These are phyloP conservation scores for Mycetomoellerius zeteki DNA, from an alignment of 1,140 invertebrate genomes.

Conservation along the genomic window DNA sequence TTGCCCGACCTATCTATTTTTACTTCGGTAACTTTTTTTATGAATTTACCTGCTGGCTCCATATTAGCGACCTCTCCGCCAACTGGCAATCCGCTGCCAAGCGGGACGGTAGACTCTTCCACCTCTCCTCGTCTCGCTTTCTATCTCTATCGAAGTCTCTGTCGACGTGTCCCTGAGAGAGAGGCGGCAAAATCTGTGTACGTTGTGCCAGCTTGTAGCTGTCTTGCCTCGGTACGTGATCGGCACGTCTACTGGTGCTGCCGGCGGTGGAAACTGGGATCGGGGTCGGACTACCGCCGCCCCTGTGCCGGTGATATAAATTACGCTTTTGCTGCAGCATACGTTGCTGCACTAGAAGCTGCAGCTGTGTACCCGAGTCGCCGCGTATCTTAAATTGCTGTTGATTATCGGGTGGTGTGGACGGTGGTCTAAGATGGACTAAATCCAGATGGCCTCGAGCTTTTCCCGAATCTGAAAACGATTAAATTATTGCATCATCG, in stretches of 20 bases:
- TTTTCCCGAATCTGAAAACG: conserved; percentile 81
- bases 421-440: conserved; percentile 81
- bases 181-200: conserved; percentile 87
- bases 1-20: conserved; percentile 22
- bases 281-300: conserved; percentile 82
- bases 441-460: conserved; percentile 82
- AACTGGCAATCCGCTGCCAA: conserved; percentile 83
- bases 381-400: conserved; percentile 81
- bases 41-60: conserved; percentile 84
- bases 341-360: conserved; percentile 88
- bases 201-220: conserved; percentile 90
- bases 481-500: not conserved
- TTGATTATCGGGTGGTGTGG: conserved; percentile 79
- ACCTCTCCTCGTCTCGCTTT: conserved; percentile 82
- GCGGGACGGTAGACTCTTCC: conserved; percentile 83
- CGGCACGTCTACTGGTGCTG: conserved; percentile 81
- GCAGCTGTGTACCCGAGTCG: conserved; percentile 85
- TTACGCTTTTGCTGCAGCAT: conserved; percentile 89
- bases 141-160: conserved; percentile 79
- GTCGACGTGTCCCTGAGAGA: conserved; percentile 80
- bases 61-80: conserved; percentile 81
- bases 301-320: conserved; percentile 88
- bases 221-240: conserved; percentile 88
- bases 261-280: conserved; percentile 68
- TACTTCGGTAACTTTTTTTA: conserved; percentile 72